A percentile compares a stretch with the other conserved stretches of the same genome.
Conservation (phyloP, 1,140 invertebrate species). For the Meloidogyne hapla region DNA sequence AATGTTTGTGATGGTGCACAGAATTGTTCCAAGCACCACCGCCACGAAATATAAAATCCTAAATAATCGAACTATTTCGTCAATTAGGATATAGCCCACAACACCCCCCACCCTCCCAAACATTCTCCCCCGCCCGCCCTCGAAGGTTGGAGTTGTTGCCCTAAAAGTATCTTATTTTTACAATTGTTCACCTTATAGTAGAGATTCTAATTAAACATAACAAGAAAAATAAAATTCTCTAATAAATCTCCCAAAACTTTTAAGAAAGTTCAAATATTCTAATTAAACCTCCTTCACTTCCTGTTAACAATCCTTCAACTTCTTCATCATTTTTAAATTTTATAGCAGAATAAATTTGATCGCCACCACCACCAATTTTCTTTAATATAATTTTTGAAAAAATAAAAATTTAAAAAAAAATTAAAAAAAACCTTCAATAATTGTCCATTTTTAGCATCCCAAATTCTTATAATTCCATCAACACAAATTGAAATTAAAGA, state of each 20-base stretch:
- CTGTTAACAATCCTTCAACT: conserved; percentile 27
- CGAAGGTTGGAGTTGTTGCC: no score
- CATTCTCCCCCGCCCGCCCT: no score
- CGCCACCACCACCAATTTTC: conserved; percentile 34
- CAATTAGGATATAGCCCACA: no score
- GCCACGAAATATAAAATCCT: no score
- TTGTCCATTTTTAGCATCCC: conserved; percentile 44
- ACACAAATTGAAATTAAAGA: conserved; percentile 42
- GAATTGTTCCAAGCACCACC: no score
- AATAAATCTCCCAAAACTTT: not conserved
- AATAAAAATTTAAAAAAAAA: not conserved
- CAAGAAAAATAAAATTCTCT: no score
- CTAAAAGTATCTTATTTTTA: no score
- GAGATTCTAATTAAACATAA: no score
- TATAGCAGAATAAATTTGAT: conserved; percentile 38
- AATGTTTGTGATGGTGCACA: no score
- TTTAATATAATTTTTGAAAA: conserved; percentile 21
- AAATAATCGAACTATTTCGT: no score
- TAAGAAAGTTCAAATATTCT: conserved; percentile 30
- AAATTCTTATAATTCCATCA: conserved; percentile 36
- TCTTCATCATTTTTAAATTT: not conserved
- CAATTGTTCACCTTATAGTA: no score
- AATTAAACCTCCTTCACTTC: conserved; percentile 38
- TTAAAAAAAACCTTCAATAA: conserved; percentile 30
- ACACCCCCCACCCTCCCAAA: no score